Percentiles rank a stretch among this genome's conserved stretches.
These are phyloP conservation scores for Drosophila tripunctata DNA, from an alignment of 2,888 invertebrate genomes.

Conservation along the genomic window DNA sequence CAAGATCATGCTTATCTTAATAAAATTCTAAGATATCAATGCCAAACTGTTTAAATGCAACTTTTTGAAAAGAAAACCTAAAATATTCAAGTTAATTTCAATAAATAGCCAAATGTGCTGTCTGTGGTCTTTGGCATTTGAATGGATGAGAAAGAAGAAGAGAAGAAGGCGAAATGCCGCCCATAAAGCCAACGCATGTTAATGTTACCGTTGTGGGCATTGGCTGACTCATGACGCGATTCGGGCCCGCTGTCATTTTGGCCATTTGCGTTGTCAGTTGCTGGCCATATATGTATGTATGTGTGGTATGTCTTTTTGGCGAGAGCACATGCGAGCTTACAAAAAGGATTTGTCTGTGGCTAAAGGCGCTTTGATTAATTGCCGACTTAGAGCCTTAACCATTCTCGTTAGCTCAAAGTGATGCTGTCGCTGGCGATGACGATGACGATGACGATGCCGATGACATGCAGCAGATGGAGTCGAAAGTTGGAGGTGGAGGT, in stretches of 20 bases:
- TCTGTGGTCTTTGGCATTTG: constrained; percentile 65
- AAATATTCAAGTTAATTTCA: constrained; percentile 68
- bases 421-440: constrained; percentile 37
- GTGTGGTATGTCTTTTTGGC: too few relatives aligned
- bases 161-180: constrained; percentile 54
- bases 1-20: too few relatives aligned
- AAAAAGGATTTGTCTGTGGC: constrained; percentile 76
- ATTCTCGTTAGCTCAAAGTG: constrained; percentile 58
- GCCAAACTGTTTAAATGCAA: neutral
- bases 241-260: constrained; percentile 74
- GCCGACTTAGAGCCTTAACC: constrained; percentile 72
- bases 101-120: constrained; percentile 54
- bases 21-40: too few relatives aligned
- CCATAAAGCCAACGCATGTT: constrained; percentile 69
- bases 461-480: constrained; percentile 31
- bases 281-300: constrained; percentile 73
- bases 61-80: neutral
- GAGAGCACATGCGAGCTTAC: constrained; percentile 46
- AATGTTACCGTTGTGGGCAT: constrained; percentile 77
- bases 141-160: neutral
- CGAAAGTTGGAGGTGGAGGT: constrained; percentile 12
- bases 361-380: constrained; percentile 79
- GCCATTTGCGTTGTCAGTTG: constrained; percentile 79
- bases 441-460: constrained; percentile 37
- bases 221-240: constrained; percentile 75